Evolutionary conservation across 1,140 invertebrate species (phyloP).

Genomic region (Macrosteles quadrilineatus): DNA sequence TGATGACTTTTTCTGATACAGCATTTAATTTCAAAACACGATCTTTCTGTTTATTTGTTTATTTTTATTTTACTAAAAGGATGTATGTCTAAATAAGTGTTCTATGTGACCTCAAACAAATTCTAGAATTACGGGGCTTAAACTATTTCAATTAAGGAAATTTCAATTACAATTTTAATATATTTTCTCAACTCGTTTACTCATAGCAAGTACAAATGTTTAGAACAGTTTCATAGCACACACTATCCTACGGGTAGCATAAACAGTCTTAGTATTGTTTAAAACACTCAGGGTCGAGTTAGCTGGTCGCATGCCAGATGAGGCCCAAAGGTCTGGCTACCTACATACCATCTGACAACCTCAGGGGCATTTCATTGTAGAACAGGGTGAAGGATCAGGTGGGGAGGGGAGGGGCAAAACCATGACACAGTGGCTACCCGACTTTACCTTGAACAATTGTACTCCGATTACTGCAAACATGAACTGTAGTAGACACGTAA

Average conservation of each 20-base stretch:
- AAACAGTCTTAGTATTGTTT: neutral
- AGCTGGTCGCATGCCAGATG: slow-evolving; percentile 8
- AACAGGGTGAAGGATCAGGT: neutral
- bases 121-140: no score
- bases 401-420: slow-evolving; percentile 26
- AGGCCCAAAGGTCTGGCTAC: neutral
- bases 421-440: slow-evolving; percentile 25
- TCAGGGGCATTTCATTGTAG: slow-evolving; percentile 17
- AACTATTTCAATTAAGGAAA: no score
- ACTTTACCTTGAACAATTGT: slow-evolving; percentile 96
- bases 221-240: neutral
- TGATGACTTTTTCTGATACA: no score
- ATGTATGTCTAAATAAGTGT: no score
- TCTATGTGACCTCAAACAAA: no score
- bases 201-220: no score
- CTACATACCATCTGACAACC: neutral
- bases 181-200: no score
- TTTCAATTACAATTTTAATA: no score
- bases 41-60: no score
- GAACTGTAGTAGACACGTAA: slow-evolving; percentile 98
- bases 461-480: slow-evolving; percentile 99
- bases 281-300: slow-evolving; percentile 1
- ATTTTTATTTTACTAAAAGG: no score
- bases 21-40: no score
- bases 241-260: slow-evolving; percentile 6